A percentile compares a stretch with the other conserved stretches of the same genome.
phyloP scores from a whole-genome alignment of 2,113 vertebrate species.

The Leucosticte australis region DNA sequence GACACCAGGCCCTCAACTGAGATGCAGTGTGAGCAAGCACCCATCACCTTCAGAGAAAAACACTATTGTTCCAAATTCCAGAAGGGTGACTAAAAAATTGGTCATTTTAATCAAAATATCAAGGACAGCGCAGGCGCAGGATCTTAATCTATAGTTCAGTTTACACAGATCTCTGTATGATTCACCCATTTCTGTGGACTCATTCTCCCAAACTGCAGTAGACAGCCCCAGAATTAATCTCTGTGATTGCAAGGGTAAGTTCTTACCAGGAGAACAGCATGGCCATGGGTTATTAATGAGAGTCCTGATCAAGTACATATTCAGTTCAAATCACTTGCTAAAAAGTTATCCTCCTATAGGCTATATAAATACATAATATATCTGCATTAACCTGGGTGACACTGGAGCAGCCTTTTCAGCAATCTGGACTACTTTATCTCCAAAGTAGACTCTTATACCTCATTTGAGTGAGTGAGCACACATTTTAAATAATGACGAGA shows the following conservation, averaged over 20 bases:
- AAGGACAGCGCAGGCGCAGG: rapidly evolving
- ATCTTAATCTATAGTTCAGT: not conserved
- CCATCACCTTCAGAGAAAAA: not conserved
- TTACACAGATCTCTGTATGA: rapidly evolving
- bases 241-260: conserved; percentile 5
- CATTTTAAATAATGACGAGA: conserved; percentile 55
- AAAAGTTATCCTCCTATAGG: conserved; percentile 57
- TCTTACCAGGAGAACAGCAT: not conserved
- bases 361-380: conserved; percentile 64
- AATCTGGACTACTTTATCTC: conserved; percentile 61
- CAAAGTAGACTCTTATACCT: conserved; percentile 47
- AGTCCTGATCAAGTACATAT: conserved; percentile 52
- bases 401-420: conserved; percentile 47
- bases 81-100: not conserved
- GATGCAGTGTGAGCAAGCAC: not conserved
- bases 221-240: conserved; percentile 41
- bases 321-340: conserved; percentile 45
- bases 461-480: conserved; percentile 43
- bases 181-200: not conserved
- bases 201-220: not conserved
- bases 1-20: not conserved
- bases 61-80: not conserved
- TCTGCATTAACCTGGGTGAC: conserved; percentile 67
- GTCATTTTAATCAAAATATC: not conserved
- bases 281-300: conserved; percentile 41